Conservation (phyloP, 2,888 invertebrate species). For the Monopis laevigella region DNA sequence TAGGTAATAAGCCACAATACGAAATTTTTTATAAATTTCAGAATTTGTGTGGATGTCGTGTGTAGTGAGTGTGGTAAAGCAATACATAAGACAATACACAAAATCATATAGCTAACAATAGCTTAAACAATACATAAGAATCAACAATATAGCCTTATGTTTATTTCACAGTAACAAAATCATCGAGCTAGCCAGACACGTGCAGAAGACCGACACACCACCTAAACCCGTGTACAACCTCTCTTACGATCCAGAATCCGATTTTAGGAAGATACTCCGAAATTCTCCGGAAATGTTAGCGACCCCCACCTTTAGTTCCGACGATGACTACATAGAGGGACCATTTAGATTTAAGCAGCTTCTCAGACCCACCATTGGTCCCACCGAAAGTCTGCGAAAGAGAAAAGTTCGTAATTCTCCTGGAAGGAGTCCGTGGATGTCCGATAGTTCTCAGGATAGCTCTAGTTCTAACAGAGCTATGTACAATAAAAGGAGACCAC, state of each 20-base stretch:
- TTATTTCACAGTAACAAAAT: constrained; percentile 53
- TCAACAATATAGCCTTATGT: background rate
- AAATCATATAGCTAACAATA: no score
- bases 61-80: no score
- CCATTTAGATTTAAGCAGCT: constrained; percentile 75
- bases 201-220: constrained; percentile 40
- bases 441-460: constrained; percentile 58
- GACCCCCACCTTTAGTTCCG: constrained; percentile 51
- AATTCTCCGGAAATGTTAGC: constrained; percentile 58
- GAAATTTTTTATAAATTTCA: no score
- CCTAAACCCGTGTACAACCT: constrained; percentile 40
- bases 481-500: constrained; percentile 51
- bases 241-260: constrained; percentile 47
- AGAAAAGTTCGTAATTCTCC: constrained; percentile 63
- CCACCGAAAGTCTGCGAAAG: constrained; percentile 75
- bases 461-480: constrained; percentile 45
- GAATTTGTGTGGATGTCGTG: no score
- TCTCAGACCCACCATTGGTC: constrained; percentile 71
- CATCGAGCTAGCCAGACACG: constrained; percentile 51
- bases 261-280: constrained; percentile 54
- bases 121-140: no score
- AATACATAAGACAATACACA: no score
- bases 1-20: no score
- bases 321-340: constrained; percentile 68
- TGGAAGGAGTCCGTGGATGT: constrained; percentile 56